Percentiles rank a stretch among this genome's conserved stretches.
Conservation (phyloP, 2,113 vertebrate species). For the Zosterops lateralis region DNA sequence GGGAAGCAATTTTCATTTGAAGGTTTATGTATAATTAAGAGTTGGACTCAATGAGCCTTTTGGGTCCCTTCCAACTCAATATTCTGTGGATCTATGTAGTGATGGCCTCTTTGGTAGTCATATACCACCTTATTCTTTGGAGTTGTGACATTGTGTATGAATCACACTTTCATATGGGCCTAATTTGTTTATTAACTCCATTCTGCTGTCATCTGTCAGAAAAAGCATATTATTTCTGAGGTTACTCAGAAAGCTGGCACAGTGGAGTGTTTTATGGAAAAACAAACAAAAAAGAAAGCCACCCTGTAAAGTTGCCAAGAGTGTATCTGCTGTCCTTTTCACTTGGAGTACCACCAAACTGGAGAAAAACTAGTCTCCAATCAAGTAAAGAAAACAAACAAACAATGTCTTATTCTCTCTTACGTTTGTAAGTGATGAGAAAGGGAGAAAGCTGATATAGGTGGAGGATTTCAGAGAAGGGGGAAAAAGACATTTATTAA, state of each 20-base stretch:
- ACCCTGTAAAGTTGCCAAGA: neutral
- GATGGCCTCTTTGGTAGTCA: neutral
- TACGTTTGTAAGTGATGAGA: neutral
- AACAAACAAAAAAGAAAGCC: neutral
- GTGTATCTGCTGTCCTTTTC: constrained; percentile 44
- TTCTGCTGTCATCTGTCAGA: constrained; percentile 24
- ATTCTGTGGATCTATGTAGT: neutral
- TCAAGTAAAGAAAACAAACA: constrained; percentile 41
- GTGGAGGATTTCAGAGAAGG: neutral
- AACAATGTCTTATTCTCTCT: neutral
- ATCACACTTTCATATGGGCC: neutral
- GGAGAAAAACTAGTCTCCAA: neutral
- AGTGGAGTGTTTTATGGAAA: neutral
- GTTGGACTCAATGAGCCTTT: neutral
- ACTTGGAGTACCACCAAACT: constrained; percentile 54
- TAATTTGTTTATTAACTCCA: constrained; percentile 8
- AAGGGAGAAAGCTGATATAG: neutral
- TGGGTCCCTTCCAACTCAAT: neutral
- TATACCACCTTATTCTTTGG: neutral
- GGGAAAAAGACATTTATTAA: neutral
- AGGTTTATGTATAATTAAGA: neutral
- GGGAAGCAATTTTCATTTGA: neutral
- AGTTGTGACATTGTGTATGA: neutral
- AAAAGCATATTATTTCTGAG: neutral
- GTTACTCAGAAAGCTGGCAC: constrained; percentile 26